Base-by-base conservation (phyloP, 2,113 vertebrate species). In the Cervus canadensis region DNA sequence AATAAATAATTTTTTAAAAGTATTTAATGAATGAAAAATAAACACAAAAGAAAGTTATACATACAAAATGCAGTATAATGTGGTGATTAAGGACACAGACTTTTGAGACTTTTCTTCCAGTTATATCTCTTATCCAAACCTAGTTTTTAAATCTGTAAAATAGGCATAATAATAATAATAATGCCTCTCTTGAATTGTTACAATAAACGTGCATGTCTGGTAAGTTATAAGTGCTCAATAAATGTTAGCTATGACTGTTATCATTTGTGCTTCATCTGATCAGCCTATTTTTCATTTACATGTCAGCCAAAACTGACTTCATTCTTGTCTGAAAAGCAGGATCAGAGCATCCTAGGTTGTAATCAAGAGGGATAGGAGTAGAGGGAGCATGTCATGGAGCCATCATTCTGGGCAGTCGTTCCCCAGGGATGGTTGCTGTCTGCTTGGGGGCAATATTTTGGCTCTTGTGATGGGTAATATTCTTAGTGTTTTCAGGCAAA, bases 401-500 rank as follows among this genome's bases (percentile, higher is more conserved):
- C 62, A 26, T 93, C 56, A 36, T 74, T 33, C 83, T 33, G 60
- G 81, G 40, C 56, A 92, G n/a, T 50, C 21, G 17, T 94, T 94
- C 95, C 95, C 94, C 30, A 85, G 82, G 54, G 90, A 74, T 15
- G 94, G 74, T 67, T 97, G 81, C 93, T 82, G 21, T 92, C 43
- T 78, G 76, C 87, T 76, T 96, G 85, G 57, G 79, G 92, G 45
- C 8, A 59, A 92, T 90, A 95, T 96, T 96, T 98, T 95, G 95
- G 87, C 62, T 81, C 85, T 94, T 30, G 3, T 86, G 60, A 91
- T 97, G 84, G 50, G 82, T 92, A 96, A 94, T 98, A 97, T 97
- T 97, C 97, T 96, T 98, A 97, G 92, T 95, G 90, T 97, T 97
- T 98, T 95, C 96, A 97, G 88, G 85, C 83, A 97, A 97, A 98